These are phyloP conservation scores for Cebidichthys violaceus DNA, from an alignment of 2,113 vertebrate genomes.

Conservation along the genomic window DNA sequence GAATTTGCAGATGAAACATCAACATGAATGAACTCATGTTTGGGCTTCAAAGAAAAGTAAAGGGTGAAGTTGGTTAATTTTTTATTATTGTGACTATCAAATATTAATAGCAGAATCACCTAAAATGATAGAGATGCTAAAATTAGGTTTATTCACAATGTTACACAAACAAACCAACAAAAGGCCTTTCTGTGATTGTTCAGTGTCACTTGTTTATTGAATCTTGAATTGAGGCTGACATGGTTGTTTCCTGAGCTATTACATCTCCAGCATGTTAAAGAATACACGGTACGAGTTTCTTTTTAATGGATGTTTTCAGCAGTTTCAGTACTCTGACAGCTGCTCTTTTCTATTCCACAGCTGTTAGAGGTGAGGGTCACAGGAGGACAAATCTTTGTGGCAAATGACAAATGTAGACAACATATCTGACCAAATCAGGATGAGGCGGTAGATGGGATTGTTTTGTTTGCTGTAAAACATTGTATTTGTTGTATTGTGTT, in stretches of 20 bases:
- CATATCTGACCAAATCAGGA: slow-evolving; percentile 10
- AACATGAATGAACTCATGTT: slow-evolving; percentile 22
- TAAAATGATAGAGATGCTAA: neutral
- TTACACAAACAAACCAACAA: neutral
- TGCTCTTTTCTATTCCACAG: slow-evolving; percentile 4
- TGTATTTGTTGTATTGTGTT: neutral
- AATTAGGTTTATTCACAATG: neutral
- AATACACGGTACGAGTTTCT: neutral
- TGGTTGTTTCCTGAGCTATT: neutral
- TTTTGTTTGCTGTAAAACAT: neutral
- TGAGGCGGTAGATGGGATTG: neutral
- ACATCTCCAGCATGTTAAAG: neutral
- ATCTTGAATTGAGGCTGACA: neutral
- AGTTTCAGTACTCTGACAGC: neutral
- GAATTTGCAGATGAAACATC: slow-evolving; percentile 8
- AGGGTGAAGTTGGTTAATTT: neutral
- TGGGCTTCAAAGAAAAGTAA: slow-evolving; percentile 3
- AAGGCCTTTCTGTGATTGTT: neutral
- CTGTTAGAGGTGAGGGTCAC: slow-evolving; percentile 1
- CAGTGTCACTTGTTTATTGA: neutral
- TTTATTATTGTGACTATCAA: slow-evolving; percentile 9
- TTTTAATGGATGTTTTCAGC: slow-evolving; percentile 1
- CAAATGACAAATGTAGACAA: neutral
- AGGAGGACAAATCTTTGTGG: neutral
- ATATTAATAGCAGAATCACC: neutral